A percentile compares a stretch with the other conserved stretches of the same genome.
Conservation (phyloP, 2,888 invertebrate species). For the Phortica magna region DNA sequence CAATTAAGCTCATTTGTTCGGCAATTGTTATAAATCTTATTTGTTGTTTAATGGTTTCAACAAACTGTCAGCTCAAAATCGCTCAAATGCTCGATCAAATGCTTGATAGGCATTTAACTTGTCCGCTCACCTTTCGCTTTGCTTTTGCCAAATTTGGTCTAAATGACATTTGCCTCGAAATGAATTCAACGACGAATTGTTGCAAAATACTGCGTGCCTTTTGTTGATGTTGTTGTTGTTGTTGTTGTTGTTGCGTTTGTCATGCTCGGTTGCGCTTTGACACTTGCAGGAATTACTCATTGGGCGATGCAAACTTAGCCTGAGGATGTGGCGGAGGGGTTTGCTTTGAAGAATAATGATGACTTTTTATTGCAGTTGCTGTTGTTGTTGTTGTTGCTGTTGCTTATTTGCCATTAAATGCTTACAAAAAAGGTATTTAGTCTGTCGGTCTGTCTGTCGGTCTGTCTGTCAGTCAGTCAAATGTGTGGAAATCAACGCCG, state of each 20-base stretch:
- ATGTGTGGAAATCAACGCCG: background rate
- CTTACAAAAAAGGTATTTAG: background rate
- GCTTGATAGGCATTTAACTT: background rate
- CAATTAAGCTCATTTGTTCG: constrained; percentile 12
- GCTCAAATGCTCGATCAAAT: too few relatives aligned
- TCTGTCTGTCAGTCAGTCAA: background rate
- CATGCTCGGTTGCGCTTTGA: constrained; percentile 61
- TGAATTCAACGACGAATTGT: constrained; percentile 42
- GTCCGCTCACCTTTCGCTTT: background rate
- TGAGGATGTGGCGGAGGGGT: background rate
- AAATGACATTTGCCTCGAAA: constrained; percentile 17
- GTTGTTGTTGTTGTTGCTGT: background rate
- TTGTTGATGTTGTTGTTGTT: constrained; percentile 29
- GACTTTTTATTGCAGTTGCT: background rate
- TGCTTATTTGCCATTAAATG: background rate
- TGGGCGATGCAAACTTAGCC: constrained; percentile 1
- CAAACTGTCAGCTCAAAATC: constrained; percentile 30
- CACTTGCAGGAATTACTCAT: constrained; percentile 61
- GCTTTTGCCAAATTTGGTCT: constrained; percentile 6
- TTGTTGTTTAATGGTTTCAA: background rate
- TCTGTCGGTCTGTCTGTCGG: background rate
- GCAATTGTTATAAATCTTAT: constrained; percentile 5
- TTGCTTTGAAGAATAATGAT: background rate
- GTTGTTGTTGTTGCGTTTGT: constrained; percentile 47
- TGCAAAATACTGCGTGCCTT: constrained; percentile 35